Conservation (phyloP, 2,113 vertebrate species). For the Tyrannus savana region DNA sequence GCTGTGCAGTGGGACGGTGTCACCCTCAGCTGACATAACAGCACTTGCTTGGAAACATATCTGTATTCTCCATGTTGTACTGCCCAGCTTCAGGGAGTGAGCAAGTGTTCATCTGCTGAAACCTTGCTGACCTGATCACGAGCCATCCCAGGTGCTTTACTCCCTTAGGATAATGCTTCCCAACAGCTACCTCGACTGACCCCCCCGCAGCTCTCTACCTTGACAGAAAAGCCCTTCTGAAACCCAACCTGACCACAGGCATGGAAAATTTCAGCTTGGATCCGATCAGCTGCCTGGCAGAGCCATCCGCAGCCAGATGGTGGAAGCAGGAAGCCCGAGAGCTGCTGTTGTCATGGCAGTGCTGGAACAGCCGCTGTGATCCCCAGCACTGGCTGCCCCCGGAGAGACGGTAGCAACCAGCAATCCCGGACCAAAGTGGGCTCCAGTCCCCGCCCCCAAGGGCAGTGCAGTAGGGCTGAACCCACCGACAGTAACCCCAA, state of each 20-base stretch:
- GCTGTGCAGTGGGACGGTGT: background rate
- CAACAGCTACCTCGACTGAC: rapidly evolving
- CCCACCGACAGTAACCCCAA: rapidly evolving
- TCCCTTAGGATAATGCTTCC: background rate
- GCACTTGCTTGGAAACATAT: background rate
- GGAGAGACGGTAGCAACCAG: background rate
- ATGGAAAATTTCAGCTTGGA: background rate
- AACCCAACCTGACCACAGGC: background rate
- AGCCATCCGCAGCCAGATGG: background rate
- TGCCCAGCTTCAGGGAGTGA: background rate
- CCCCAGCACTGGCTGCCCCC: rapidly evolving
- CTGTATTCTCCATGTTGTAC: rapidly evolving
- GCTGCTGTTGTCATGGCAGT: slow-evolving; percentile 3
- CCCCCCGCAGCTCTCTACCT: background rate
- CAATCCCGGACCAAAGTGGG: rapidly evolving
- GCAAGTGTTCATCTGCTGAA: background rate
- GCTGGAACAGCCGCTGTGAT: rapidly evolving
- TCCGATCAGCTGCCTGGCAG: background rate
- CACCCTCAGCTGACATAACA: background rate
- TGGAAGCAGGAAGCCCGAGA: background rate
- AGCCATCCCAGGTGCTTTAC: background rate
- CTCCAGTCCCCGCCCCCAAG: rapidly evolving
- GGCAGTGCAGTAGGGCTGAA: rapidly evolving
- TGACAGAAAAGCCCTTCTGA: rapidly evolving
- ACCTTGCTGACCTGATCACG: background rate